A percentile compares a stretch with the other conserved stretches of the same genome.
phyloP scores from a whole-genome alignment of 1,140 invertebrate species.

The Zaprionus africanus region DNA sequence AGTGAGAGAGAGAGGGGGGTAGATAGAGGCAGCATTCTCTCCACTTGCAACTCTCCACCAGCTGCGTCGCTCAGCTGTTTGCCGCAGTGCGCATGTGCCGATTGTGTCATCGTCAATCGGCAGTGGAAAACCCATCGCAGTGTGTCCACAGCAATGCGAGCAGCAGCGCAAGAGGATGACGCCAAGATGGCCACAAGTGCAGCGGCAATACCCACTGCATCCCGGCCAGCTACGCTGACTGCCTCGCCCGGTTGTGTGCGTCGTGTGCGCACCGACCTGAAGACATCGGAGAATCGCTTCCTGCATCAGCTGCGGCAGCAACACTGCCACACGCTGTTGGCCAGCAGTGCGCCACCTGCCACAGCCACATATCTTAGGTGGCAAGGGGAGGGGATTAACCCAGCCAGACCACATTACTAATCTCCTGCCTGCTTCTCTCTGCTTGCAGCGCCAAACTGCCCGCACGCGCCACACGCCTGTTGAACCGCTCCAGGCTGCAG shows the following conservation, averaged over 20 bases:
- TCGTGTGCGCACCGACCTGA: conserved; percentile 82
- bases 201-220: conserved; percentile 15
- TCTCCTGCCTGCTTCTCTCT: not conserved
- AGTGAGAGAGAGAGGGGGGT: not conserved
- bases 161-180: not conserved
- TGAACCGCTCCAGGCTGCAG: conserved; percentile 82
- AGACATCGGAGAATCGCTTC: conserved; percentile 80
- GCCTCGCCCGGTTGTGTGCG: conserved; percentile 85
- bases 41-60: conserved; percentile 45
- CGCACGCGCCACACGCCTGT: conserved; percentile 78
- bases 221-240: conserved; percentile 17
- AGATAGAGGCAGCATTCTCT: not conserved
- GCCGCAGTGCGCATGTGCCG: conserved; percentile 72
- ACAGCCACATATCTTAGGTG: conserved; percentile 73
- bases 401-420: not conserved
- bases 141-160: conserved; percentile 5
- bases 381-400: not conserved
- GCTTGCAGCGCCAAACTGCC: conserved; percentile 78
- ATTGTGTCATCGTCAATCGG: conserved; percentile 76
- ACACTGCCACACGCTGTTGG: conserved; percentile 44
- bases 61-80: conserved; percentile 63
- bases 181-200: conserved; percentile 24
- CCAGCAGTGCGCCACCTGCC: conserved; percentile 68
- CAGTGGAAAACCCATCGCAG: conserved; percentile 1
- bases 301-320: conserved; percentile 35